Base-by-base conservation (phyloP, 2,888 invertebrate species). In the Ophioninae sp. region DNA sequence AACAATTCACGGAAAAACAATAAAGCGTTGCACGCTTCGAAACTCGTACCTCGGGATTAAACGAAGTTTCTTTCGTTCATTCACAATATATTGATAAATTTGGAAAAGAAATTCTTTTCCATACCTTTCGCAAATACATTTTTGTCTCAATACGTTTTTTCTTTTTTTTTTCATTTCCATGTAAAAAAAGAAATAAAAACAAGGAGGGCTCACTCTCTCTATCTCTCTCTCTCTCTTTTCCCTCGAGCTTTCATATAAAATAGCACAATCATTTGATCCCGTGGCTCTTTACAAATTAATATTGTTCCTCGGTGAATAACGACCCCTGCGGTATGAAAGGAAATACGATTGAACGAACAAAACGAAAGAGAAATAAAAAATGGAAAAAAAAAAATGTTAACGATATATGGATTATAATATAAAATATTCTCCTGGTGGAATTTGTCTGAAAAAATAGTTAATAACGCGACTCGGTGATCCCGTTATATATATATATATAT, bases 361-460 rank as follows among this genome's bases (percentile, higher is more conserved):
- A 50, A 50, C 50, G 64, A 70, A 69, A 59, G 6, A 65, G 65
- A 0, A 79, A 78, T 76, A 6, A 50, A 50, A 41, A 50, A 50
- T 17, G 50, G 13, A 41, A 59, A 68, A 23, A 39, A 57, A 37
- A 61, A 65, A 74, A 74, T 69, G 79, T 13, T 57, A 81, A 76
- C 76, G 64, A 82, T 79, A 79, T 79, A 82, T 73, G 70, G 81
- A 74, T 57, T 82, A 85, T 81, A 79, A 84, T 86, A 85, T 85
- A 81, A 87, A 85, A 85, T 86, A 85, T 85, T 76, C 75, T 80
- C 77, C 79, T 85, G 83, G 79, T 85, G 85, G 83, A 86, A 86
- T 85, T 84, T 83, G 85, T 86, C 80, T 87, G 85, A 85, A 87
- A 87, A 87, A 87, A 87, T 87, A 86, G 86, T 84, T 68, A 79